phyloP scores from a whole-genome alignment of 2,113 vertebrate species.

The Gobio gobio region DNA sequence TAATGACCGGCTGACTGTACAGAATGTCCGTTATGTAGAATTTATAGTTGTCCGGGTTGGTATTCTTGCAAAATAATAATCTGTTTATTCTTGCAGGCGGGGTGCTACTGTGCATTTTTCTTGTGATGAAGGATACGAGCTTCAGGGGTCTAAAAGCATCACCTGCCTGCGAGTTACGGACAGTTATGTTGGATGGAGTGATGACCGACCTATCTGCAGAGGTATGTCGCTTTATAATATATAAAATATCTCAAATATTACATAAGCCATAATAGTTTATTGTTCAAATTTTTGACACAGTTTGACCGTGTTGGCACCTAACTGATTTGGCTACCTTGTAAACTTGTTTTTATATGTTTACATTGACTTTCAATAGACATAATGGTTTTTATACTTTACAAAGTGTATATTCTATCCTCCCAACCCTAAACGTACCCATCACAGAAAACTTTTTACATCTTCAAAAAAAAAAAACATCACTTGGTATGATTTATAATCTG shows the following conservation, averaged over 20 bases:
- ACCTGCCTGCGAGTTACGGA: constrained; percentile 95
- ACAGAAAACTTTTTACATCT: too few relatives aligned
- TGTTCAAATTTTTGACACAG: not conserved
- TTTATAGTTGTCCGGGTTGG: not conserved
- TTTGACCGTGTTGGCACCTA: not conserved
- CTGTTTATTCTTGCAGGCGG: constrained; percentile 75
- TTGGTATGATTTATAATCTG: too few relatives aligned
- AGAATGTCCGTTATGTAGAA: not conserved
- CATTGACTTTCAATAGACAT: too few relatives aligned
- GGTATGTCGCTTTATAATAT: constrained; percentile 71
- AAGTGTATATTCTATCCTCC: too few relatives aligned
- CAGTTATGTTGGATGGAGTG: constrained; percentile 97
- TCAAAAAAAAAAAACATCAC: too few relatives aligned
- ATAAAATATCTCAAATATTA: too few relatives aligned
- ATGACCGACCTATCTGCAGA: constrained; percentile 95
- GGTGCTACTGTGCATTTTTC: constrained; percentile 96
- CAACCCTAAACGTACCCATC: too few relatives aligned
- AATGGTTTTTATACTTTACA: too few relatives aligned
- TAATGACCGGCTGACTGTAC: not conserved
- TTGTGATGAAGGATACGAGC: constrained; percentile 95
- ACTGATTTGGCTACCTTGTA: not conserved
- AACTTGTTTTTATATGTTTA: too few relatives aligned
- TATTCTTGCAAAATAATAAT: not conserved
- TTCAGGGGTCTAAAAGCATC: constrained; percentile 97
- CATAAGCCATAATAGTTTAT: too few relatives aligned